These are phyloP conservation scores for Rhabdornis inornatus DNA, from an alignment of 2,113 vertebrate species.

Conservation along the genomic window DNA sequence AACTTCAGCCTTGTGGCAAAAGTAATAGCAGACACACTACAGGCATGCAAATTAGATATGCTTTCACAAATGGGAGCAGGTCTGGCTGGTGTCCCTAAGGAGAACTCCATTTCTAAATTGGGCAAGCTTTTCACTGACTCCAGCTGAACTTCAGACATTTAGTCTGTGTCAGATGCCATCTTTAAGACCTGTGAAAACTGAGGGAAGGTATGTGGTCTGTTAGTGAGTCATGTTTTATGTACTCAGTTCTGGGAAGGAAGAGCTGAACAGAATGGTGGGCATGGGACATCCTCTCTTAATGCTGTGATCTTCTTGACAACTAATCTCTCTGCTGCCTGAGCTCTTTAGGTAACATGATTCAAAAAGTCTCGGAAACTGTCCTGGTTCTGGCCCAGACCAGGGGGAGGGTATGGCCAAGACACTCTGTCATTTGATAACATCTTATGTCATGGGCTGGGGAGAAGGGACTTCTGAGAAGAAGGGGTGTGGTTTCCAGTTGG, in stretches of 20 bases:
- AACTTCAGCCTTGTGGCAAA: conserved; percentile 4
- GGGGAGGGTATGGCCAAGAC: background rate
- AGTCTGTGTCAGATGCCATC: background rate
- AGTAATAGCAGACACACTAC: background rate
- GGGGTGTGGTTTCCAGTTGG: background rate
- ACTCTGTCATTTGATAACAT: background rate
- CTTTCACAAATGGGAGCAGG: background rate
- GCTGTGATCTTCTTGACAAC: background rate
- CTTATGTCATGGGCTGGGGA: background rate
- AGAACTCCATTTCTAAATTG: background rate
- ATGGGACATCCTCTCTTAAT: background rate
- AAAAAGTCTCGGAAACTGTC: background rate
- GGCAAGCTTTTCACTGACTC: background rate
- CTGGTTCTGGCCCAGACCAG: background rate
- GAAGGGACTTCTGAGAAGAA: background rate
- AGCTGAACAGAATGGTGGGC: background rate
- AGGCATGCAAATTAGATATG: background rate
- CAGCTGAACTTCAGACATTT: background rate
- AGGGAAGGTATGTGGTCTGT: background rate
- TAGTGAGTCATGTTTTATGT: background rate
- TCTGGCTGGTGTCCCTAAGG: background rate
- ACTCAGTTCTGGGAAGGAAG: background rate
- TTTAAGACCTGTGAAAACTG: background rate
- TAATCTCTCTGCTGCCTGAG: background rate
- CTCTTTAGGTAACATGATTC: background rate